Conservation (phyloP, 1,140 invertebrate genomes). For the honey bee (Apis mellifera) region DNA sequence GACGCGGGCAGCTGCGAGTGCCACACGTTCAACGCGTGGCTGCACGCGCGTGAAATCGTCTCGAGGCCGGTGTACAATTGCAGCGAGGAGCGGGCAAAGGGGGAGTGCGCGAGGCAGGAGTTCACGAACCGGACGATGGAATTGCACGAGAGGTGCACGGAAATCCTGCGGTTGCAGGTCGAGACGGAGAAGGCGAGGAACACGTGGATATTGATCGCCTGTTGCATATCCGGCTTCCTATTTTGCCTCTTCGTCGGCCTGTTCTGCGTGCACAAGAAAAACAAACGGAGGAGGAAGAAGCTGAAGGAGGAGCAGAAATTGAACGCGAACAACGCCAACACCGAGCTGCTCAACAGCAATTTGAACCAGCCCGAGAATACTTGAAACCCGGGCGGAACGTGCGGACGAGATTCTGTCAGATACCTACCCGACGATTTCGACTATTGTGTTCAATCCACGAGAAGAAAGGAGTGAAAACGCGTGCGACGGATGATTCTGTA, state of each 20-base stretch:
- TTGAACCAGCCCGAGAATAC: conserved; percentile 42
- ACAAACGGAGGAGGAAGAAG: conserved; percentile 65
- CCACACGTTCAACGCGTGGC: conserved; percentile 68
- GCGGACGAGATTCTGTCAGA: neutral
- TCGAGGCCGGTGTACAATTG: conserved; percentile 64
- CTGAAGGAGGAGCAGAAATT: conserved; percentile 68
- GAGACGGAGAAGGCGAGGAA: conserved; percentile 67
- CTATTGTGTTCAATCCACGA: neutral
- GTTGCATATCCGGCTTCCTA: conserved; percentile 66
- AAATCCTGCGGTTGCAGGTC: conserved; percentile 55
- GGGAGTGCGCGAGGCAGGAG: neutral
- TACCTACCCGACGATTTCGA: neutral
- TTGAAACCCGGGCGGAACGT: neutral
- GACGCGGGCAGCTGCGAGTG: conserved; percentile 68
- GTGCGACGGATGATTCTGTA: no score
- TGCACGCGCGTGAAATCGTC: conserved; percentile 57
- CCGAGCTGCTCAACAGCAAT: conserved; percentile 73
- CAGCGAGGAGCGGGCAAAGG: neutral
- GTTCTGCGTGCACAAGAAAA: conserved; percentile 74
- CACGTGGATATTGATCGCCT: conserved; percentile 74
- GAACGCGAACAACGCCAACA: conserved; percentile 70
- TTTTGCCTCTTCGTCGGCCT: conserved; percentile 64
- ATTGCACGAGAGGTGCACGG: conserved; percentile 62
- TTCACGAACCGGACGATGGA: conserved; percentile 70
- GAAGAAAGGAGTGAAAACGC: neutral